phyloP scores from a whole-genome alignment of 2,113 vertebrate genomes.

The Actinemys pallida region DNA sequence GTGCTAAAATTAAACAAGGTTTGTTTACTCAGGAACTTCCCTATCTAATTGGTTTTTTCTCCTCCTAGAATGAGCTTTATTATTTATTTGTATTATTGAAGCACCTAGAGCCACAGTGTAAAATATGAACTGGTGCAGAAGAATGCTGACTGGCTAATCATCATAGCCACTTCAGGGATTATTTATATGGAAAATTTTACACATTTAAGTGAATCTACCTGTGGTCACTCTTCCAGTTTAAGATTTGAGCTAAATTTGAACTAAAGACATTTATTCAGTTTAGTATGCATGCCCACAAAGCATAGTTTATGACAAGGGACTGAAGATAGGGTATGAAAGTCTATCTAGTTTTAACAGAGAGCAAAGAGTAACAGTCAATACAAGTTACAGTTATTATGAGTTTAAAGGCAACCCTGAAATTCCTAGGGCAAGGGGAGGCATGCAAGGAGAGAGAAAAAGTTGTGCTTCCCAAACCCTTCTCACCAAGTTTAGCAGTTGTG shows the following conservation, averaged over 20 bases:
- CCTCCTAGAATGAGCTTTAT: neutral
- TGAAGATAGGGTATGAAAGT: neutral
- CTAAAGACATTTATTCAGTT: neutral
- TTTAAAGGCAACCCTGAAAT: neutral
- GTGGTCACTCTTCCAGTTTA: neutral
- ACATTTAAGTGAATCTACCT: neutral
- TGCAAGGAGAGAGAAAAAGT: neutral
- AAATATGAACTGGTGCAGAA: constrained; percentile 27
- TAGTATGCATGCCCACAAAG: neutral
- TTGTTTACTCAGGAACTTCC: neutral
- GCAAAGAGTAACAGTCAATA: neutral
- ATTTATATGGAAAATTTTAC: neutral
- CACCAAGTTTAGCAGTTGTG: neutral
- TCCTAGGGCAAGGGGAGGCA: neutral
- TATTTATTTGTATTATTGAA: neutral
- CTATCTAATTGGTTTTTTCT: neutral
- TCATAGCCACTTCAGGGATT: neutral
- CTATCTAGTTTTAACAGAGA: neutral
- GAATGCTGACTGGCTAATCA: constrained; percentile 14
- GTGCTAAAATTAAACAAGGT: neutral
- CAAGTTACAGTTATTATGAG: neutral
- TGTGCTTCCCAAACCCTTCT: neutral
- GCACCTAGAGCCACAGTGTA: neutral
- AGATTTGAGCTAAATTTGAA: neutral
- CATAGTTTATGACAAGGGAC: neutral